Conservation (phyloP, 2,888 invertebrate genomes). For the Octonoba sinensis region DNA sequence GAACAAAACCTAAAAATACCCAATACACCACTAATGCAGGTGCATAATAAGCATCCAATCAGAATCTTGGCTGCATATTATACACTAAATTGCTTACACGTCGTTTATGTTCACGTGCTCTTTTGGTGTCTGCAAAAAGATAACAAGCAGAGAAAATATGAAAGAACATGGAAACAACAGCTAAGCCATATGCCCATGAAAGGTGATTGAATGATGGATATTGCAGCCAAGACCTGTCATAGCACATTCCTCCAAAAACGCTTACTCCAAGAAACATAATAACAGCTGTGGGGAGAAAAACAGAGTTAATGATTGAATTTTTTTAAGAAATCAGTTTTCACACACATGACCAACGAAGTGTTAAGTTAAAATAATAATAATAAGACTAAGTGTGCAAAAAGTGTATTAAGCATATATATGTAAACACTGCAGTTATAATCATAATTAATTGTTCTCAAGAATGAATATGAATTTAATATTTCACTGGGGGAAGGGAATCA, state of each 20-base stretch:
- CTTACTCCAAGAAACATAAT: slow-evolving; percentile 82
- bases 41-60: slow-evolving; percentile 31
- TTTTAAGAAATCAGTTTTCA: neutral
- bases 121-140: slow-evolving; percentile 64
- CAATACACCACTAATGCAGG: neutral
- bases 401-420: no score
- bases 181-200: slow-evolving; percentile 93
- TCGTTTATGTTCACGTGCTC: slow-evolving; percentile 63
- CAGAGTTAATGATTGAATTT: neutral
- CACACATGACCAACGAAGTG: neutral
- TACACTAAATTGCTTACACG: slow-evolving; percentile 66
- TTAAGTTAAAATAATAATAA: neutral
- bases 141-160: slow-evolving; percentile 60
- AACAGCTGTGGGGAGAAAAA: slow-evolving; percentile 20
- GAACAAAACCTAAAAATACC: no score
- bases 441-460: no score
- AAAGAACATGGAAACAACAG: slow-evolving; percentile 78
- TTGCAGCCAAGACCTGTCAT: slow-evolving; percentile 91
- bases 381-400: no score
- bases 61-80: slow-evolving; percentile 66
- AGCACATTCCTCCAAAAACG: slow-evolving; percentile 89
- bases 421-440: no score
- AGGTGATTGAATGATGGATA: slow-evolving; percentile 94
- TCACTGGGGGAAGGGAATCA: no score
- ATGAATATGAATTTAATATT: no score